Percentiles rank a stretch among this genome's conserved stretches.
phyloP scores from a whole-genome alignment of 2,797 vertebrate species.

The Enteromius unitaeniatus region DNA sequence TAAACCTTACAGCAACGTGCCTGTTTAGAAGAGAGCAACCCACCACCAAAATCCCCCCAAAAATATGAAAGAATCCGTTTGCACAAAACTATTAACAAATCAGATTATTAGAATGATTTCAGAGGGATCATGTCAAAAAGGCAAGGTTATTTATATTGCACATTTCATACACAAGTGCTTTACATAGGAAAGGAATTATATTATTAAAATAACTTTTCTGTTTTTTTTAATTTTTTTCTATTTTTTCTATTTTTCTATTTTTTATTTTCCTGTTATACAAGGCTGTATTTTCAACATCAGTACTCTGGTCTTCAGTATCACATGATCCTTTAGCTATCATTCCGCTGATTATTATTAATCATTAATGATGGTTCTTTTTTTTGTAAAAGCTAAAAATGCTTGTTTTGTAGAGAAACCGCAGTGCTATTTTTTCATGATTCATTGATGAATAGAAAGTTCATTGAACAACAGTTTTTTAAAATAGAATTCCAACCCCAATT shows the following conservation, averaged over 20 bases:
- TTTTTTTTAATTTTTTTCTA: conserved; percentile 2
- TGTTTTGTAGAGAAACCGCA: not conserved
- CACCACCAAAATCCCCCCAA: not conserved
- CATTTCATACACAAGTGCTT: no score
- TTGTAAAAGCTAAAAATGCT: not conserved
- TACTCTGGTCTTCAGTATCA: not conserved
- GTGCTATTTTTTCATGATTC: not conserved
- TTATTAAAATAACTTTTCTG: not conserved
- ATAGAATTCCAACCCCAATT: not conserved
- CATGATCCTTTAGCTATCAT: not conserved
- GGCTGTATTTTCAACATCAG: not conserved
- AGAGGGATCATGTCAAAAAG: not conserved
- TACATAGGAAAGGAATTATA: not conserved
- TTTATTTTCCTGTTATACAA: not conserved
- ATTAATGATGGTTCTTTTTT: not conserved
- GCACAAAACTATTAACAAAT: not conserved
- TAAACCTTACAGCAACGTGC: conserved; percentile 45
- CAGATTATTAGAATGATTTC: not conserved
- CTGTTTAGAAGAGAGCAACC: not conserved
- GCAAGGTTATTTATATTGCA: no score
- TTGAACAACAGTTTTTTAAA: not conserved
- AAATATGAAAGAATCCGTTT: not conserved
- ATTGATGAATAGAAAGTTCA: not conserved
- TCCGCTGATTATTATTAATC: not conserved
- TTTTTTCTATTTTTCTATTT: no score